phyloP scores from a whole-genome alignment of 2,113 vertebrate species.

The Pandion haliaetus region DNA sequence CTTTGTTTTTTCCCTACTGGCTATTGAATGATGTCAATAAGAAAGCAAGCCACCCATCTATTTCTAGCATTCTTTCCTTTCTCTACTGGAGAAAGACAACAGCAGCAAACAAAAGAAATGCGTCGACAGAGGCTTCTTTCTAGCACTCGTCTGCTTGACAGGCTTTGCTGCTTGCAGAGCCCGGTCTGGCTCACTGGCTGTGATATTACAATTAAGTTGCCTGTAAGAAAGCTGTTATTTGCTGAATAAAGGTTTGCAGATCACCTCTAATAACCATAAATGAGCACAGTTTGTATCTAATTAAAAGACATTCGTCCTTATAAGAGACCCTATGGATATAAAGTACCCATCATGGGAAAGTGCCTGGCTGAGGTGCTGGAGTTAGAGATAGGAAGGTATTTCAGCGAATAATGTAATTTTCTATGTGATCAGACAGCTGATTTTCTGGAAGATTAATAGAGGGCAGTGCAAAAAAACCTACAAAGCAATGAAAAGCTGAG shows the following conservation, averaged over 20 bases:
- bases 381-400: background rate
- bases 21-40: background rate
- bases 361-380: background rate
- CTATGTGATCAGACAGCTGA: background rate
- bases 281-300: background rate
- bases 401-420: background rate
- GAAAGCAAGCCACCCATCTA: background rate
- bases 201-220: background rate
- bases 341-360: background rate
- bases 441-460: slow-evolving; percentile 7
- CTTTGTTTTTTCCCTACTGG: background rate
- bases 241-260: background rate
- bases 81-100: background rate
- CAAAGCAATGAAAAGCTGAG: background rate
- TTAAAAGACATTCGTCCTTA: background rate
- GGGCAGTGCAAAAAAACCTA: background rate
- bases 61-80: background rate
- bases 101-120: background rate
- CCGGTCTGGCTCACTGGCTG: background rate
- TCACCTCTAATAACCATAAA: background rate
- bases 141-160: rapidly evolving
- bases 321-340: background rate
- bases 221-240: background rate
- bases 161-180: background rate
- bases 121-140: rapidly evolving